Conservation (phyloP, 2,888 invertebrate species). For the Callimorpha dominula region DNA sequence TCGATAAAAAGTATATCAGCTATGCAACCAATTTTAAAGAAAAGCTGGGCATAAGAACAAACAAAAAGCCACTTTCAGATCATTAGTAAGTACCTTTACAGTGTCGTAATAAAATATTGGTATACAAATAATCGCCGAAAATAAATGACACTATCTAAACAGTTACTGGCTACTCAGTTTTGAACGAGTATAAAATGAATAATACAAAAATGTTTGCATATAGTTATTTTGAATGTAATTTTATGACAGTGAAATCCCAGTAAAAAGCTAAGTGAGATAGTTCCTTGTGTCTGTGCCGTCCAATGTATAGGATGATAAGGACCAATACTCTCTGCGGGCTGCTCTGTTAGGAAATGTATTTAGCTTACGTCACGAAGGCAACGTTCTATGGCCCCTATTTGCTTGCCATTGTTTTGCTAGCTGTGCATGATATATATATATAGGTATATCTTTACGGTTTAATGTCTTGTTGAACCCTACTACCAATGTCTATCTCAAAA, state of each 20-base stretch:
- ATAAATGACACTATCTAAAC: neutral
- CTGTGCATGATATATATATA: neutral
- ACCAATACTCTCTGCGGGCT: constrained; percentile 48
- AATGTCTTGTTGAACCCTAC: no score
- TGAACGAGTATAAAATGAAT: neutral
- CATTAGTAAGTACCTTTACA: no score
- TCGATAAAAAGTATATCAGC: no score
- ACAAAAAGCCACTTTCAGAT: no score
- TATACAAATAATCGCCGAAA: no score
- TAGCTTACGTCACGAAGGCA: constrained; percentile 40
- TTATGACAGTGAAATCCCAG: constrained; percentile 42
- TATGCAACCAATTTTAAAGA: no score
- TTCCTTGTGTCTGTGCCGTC: constrained; percentile 37
- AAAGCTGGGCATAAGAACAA: no score
- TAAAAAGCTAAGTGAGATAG: constrained; percentile 47
- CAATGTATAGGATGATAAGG: constrained; percentile 48
- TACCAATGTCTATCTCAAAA: no score
- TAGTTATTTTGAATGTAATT: constrained; percentile 44
- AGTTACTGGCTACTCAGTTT: neutral
- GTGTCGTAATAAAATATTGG: no score
- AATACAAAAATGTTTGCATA: constrained; percentile 32
- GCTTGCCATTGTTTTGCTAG: neutral
- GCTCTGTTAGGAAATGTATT: constrained; percentile 42
- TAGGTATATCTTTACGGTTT: no score
- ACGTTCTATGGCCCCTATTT: neutral